Conservation (phyloP, 2,797 vertebrate genomes). For the Miichthys miiuy region DNA sequence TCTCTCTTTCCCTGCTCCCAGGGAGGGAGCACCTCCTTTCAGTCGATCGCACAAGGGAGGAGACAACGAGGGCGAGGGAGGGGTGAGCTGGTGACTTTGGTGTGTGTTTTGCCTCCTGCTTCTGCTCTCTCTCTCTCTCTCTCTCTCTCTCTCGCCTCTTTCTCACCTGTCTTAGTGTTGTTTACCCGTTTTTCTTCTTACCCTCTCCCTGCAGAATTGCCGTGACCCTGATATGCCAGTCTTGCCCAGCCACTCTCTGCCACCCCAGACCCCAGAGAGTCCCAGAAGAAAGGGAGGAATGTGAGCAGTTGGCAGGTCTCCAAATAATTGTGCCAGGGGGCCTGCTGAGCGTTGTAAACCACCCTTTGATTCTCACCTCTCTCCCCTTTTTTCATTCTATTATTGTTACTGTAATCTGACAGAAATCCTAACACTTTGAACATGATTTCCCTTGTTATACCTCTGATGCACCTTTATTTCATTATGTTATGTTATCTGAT, state of each 20-base stretch:
- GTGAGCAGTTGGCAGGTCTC: slow-evolving; percentile 80
- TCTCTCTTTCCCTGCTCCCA: slow-evolving; percentile 27
- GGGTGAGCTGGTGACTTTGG: slow-evolving; percentile 51
- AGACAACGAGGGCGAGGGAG: slow-evolving; percentile 70
- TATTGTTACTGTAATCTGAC: slow-evolving; percentile 18
- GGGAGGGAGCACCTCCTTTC: slow-evolving; percentile 72
- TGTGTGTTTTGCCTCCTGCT: slow-evolving; percentile 31
- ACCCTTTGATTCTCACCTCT: slow-evolving; percentile 66
- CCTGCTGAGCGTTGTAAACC: slow-evolving; percentile 51
- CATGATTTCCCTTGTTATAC: background rate
- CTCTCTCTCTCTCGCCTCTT: slow-evolving; percentile 8
- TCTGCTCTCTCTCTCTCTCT: slow-evolving; percentile 16
- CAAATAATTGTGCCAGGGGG: slow-evolving; percentile 74
- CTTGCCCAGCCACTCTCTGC: slow-evolving; percentile 50
- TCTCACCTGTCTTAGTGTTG: slow-evolving; percentile 44
- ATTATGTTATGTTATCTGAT: background rate
- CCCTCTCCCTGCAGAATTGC: slow-evolving; percentile 38
- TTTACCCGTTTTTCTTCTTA: slow-evolving; percentile 24
- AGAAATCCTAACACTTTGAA: slow-evolving; percentile 4
- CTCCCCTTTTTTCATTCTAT: slow-evolving; percentile 17
- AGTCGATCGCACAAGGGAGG: slow-evolving; percentile 60
- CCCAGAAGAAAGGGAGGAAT: slow-evolving; percentile 83
- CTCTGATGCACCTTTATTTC: background rate
- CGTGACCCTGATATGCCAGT: slow-evolving; percentile 56
- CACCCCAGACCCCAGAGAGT: slow-evolving; percentile 50